Conservation (phyloP, 2,113 vertebrate species). For the Indicator indicator region DNA sequence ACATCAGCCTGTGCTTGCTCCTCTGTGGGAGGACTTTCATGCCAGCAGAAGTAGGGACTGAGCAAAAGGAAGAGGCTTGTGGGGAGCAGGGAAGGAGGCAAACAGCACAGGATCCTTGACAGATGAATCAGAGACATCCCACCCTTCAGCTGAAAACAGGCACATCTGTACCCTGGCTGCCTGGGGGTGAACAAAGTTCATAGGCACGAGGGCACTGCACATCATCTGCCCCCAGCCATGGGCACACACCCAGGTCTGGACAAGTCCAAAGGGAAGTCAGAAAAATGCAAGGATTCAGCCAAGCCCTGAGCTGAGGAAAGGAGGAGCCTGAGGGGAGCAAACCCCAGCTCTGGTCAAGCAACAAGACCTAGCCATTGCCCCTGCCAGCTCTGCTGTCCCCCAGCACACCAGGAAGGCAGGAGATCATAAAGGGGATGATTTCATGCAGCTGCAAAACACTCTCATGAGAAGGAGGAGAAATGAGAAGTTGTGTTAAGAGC, state of each 20-base stretch:
- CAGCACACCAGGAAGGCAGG: background rate
- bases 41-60: background rate
- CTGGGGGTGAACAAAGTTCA: background rate
- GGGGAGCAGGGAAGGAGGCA: background rate
- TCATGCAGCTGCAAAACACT: conserved; percentile 55
- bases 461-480: background rate
- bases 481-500: conserved; percentile 46
- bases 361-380: background rate
- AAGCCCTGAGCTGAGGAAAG: background rate
- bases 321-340: background rate
- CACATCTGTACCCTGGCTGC: background rate
- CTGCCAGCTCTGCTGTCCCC: background rate
- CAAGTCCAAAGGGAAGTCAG: background rate
- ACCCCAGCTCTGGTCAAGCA: background rate
- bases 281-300: background rate
- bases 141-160: background rate
- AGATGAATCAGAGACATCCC: background rate
- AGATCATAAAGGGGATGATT: background rate
- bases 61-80: background rate
- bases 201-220: background rate
- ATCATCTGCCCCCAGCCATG: background rate
- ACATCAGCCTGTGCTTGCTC: background rate
- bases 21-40: background rate
- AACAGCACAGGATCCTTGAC: background rate
- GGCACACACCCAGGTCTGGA: background rate